Evolutionary conservation across 92 coral and sea anemone genomes (phyloP).

Genomic region (Nematostella vectensis): DNA sequence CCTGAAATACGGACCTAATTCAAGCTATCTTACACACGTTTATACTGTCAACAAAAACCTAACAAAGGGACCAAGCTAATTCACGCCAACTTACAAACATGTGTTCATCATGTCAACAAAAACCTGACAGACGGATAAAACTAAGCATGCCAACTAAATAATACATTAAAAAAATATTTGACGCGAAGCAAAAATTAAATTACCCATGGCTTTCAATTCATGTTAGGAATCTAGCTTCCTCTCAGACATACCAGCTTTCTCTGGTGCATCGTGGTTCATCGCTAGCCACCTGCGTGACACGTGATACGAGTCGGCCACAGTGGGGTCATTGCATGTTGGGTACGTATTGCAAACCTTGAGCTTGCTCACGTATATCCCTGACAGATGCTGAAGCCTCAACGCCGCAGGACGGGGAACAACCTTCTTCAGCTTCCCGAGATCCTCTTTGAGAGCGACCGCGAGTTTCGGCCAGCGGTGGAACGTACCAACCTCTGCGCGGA

Average conservation of each 20-base stretch:
- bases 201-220: no score
- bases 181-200: no score
- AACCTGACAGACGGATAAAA: no score
- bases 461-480: slow-evolving; percentile 22
- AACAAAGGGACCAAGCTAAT: no score
- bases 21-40: no score
- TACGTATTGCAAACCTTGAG: slow-evolving; percentile 5
- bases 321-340: slow-evolving; percentile 10
- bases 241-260: slow-evolving; percentile 20
- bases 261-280: slow-evolving; percentile 8
- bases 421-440: slow-evolving; percentile 11
- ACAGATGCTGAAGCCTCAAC: not conserved
- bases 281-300: slow-evolving; percentile 8
- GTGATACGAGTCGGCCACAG: slow-evolving; percentile 19
- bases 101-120: no score
- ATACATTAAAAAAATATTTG: no score
- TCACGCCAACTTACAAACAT: no score
- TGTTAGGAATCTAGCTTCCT: no score
- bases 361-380: slow-evolving; percentile 10
- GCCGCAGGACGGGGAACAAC: slow-evolving; percentile 13
- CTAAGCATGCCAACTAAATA: no score
- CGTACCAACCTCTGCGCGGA: slow-evolving; percentile 8
- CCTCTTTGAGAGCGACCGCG: slow-evolving; percentile 8
- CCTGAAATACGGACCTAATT: no score
- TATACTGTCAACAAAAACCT: no score